Evolutionary conservation across 2,113 vertebrate species (phyloP).

Genomic region (Oryctolagus cuniculus): DNA sequence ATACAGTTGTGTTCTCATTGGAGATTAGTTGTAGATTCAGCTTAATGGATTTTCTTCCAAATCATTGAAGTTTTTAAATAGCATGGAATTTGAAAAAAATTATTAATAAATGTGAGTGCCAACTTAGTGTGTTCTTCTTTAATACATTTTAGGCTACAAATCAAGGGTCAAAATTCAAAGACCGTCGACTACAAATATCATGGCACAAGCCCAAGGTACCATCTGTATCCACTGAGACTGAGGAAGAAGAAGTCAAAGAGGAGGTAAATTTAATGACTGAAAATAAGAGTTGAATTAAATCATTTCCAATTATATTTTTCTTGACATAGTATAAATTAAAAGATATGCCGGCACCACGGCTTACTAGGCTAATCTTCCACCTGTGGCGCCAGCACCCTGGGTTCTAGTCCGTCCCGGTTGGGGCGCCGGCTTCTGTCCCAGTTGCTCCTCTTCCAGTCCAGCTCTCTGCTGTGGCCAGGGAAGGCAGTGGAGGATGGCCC

Average conservation of each 20-base stretch:
- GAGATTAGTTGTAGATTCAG: not conserved
- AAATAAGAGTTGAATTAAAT: conserved; percentile 44
- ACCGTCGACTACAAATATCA: conserved; percentile 95
- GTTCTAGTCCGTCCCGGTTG: no score
- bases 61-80: conserved; percentile 34
- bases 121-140: conserved; percentile 56
- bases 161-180: conserved; percentile 98
- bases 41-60: not conserved
- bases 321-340: conserved; percentile 36
- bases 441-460: no score
- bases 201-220: conserved; percentile 99
- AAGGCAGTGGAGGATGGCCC: no score
- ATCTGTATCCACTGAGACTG: conserved; percentile 94
- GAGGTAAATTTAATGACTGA: conserved; percentile 87
- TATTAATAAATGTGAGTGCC: conserved; percentile 35
- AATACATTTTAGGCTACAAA: conserved; percentile 93
- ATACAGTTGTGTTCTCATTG: not conserved
- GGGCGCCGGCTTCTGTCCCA: no score
- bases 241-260: conserved; percentile 97
- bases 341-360: not conserved
- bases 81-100: conserved; percentile 39
- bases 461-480: no score
- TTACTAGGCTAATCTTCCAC: no score
- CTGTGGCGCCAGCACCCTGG: no score
- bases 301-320: conserved; percentile 31